phyloP scores from a whole-genome alignment of 2,888 invertebrate genomes.

The Stenotaenia linearis region DNA sequence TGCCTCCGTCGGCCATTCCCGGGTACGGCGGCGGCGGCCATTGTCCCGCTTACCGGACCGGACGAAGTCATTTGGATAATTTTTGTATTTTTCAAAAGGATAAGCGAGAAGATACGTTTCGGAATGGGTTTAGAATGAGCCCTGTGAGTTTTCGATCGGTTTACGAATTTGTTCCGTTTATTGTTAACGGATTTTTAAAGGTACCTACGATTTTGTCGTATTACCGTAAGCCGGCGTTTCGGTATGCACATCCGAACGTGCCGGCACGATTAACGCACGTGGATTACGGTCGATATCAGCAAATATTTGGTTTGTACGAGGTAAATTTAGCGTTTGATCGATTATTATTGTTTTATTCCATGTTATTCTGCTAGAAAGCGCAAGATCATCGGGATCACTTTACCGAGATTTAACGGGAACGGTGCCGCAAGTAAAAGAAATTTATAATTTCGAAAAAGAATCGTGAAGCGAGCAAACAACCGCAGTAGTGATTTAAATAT shows the following conservation, averaged over 20 bases:
- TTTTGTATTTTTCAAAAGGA: neutral
- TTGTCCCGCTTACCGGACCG: neutral
- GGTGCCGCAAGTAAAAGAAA: neutral
- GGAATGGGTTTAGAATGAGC: neutral
- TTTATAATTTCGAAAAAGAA: neutral
- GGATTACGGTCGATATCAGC: neutral
- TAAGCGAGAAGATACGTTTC: neutral
- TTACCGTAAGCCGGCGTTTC: neutral
- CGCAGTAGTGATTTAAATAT: neutral
- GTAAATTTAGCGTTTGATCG: neutral
- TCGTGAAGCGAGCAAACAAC: neutral
- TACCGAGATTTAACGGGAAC: neutral
- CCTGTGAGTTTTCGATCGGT: too few species aligned
- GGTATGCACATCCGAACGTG: neutral
- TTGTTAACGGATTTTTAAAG: too few species aligned
- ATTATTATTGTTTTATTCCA: neutral
- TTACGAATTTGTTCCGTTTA: too few species aligned
- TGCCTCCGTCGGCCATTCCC: neutral
- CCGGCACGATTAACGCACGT: neutral
- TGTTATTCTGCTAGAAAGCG: neutral
- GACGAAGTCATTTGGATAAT: neutral
- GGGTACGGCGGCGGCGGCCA: neutral
- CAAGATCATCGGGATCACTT: neutral
- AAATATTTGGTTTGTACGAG: neutral
- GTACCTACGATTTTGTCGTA: neutral